Percentiles rank a stretch among this genome's conserved stretches.
Conservation (phyloP, 2,113 vertebrate species). For the Rostratula benghalensis region DNA sequence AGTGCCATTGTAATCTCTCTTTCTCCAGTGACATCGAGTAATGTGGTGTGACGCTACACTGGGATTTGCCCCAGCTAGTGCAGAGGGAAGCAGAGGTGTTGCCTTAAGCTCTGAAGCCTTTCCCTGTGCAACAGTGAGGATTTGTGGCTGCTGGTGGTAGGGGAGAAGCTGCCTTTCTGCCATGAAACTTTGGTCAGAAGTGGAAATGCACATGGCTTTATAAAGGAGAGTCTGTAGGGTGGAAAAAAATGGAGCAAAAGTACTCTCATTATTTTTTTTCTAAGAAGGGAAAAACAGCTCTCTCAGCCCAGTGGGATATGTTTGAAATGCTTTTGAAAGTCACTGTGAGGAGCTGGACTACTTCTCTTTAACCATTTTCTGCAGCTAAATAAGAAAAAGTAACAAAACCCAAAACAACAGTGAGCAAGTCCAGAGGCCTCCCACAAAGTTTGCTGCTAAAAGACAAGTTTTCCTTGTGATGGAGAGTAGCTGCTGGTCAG, state of each 20-base stretch:
- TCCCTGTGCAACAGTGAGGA: background rate
- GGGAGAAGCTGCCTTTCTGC: background rate
- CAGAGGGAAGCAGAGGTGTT: background rate
- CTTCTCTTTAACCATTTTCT: background rate
- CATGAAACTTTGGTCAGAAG: background rate
- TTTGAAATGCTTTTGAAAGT: background rate
- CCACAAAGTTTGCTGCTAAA: background rate
- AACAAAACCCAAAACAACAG: background rate
- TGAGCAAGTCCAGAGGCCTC: background rate
- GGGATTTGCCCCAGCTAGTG: background rate
- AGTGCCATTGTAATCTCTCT: background rate
- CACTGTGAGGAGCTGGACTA: background rate
- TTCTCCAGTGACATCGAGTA: background rate
- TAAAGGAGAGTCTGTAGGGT: background rate
- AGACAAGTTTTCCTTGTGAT: background rate
- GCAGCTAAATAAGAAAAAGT: background rate
- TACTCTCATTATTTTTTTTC: fast-evolving
- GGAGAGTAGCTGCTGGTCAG: background rate
- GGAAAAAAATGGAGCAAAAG: background rate
- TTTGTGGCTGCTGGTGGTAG: background rate
- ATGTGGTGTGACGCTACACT: background rate
- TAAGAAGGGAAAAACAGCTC: background rate
- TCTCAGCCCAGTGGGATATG: background rate
- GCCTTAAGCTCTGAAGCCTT: background rate
- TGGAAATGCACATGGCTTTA: background rate